These are phyloP conservation scores for Drosophila merina DNA, from an alignment of 2,888 invertebrate genomes.

Conservation along the genomic window DNA sequence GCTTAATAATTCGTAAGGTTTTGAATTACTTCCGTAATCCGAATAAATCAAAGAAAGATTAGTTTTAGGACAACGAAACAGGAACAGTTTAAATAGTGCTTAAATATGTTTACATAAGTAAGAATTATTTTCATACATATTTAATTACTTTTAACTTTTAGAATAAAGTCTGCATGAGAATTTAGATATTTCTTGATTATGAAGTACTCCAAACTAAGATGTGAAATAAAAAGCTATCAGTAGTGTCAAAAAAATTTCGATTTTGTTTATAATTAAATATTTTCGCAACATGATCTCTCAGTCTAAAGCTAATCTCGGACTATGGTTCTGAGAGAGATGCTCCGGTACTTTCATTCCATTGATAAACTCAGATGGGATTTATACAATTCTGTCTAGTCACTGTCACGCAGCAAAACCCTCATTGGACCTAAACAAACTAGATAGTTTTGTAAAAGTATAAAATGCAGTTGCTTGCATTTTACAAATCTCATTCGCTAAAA, in stretches of 20 bases:
- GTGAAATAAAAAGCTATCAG: no score
- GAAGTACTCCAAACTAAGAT: no score
- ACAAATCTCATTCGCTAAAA: not conserved
- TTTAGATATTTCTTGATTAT: no score
- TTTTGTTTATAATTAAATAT: not conserved
- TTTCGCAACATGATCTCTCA: not conserved
- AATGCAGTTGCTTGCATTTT: not conserved
- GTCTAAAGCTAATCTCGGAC: not conserved
- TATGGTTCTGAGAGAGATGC: not conserved
- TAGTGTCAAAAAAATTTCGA: no score
- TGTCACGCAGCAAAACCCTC: not conserved
- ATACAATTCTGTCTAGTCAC: not conserved
- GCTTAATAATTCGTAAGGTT: slow-evolving; percentile 14
- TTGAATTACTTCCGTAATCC: not conserved
- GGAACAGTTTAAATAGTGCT: not conserved
- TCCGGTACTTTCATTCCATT: not conserved
- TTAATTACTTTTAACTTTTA: no score
- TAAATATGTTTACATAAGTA: no score
- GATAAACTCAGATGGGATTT: not conserved
- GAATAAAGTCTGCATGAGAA: no score
- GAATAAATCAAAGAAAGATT: not conserved
- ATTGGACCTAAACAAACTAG: not conserved
- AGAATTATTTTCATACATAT: no score
- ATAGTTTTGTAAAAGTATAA: not conserved
- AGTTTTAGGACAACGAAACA: not conserved